Evolutionary conservation across 2,113 vertebrate genomes (phyloP).

Genomic region (Falcunculus frontatus): DNA sequence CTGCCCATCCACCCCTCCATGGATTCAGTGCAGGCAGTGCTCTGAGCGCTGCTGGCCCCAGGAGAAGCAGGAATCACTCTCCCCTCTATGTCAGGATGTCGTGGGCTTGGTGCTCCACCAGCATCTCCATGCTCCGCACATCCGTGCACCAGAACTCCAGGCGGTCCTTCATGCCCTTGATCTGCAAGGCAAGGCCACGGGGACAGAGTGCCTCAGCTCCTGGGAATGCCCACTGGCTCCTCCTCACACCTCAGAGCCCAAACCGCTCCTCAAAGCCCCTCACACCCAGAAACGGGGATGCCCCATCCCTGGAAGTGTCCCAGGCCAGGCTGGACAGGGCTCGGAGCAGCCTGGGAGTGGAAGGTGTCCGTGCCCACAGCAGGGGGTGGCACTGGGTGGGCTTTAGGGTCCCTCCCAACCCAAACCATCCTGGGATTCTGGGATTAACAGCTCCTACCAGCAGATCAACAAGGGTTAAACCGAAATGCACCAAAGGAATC

Average conservation of each 20-base stretch:
- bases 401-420: neutral
- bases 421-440: neutral
- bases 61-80: neutral
- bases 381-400: neutral
- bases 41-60: slow-evolving; percentile 2
- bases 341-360: neutral
- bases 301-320: neutral
- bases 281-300: neutral
- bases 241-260: accelerated
- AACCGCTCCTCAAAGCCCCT: neutral
- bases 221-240: neutral
- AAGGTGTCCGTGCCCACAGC: neutral
- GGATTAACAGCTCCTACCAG: neutral
- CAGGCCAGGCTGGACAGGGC: accelerated
- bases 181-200: slow-evolving; percentile 69
- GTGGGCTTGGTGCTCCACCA: slow-evolving; percentile 96
- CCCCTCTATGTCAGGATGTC: slow-evolving; percentile 89
- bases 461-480: accelerated
- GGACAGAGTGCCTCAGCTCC: neutral
- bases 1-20: neutral
- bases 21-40: slow-evolving; percentile 40
- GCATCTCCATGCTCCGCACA: slow-evolving; percentile 94
- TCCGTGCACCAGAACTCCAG: slow-evolving; percentile 95
- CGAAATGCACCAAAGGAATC: neutral
- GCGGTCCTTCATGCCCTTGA: slow-evolving; percentile 96